phyloP scores from a whole-genome alignment of 2,888 invertebrate species.

The Cephus nigrinus region DNA sequence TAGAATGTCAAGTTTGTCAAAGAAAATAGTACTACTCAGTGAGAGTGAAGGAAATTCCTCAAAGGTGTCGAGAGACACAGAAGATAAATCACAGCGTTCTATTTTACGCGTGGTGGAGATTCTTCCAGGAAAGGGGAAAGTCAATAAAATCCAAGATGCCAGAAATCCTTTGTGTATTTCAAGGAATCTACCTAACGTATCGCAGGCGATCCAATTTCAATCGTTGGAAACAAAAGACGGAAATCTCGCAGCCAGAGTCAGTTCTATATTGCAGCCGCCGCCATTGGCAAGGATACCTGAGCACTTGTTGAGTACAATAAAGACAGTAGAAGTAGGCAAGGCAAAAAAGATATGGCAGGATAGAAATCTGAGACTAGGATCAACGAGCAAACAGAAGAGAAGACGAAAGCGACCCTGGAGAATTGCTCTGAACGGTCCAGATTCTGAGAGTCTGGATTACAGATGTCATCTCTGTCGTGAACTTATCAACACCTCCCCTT shows the following conservation, averaged over 20 bases:
- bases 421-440: conserved; percentile 49
- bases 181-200: background rate
- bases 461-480: conserved; percentile 57
- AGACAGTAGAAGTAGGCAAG: background rate
- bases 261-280: conserved; percentile 25
- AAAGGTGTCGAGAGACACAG: background rate
- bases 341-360: background rate
- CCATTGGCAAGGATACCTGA: conserved; percentile 38
- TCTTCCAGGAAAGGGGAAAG: background rate
- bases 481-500: conserved; percentile 51
- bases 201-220: background rate
- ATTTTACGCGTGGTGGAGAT: background rate
- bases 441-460: conserved; percentile 35
- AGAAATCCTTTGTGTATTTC: background rate
- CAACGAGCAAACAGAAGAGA: conserved; percentile 9
- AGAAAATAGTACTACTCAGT: background rate
- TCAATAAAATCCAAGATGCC: background rate
- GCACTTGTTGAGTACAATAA: conserved; percentile 14
- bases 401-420: conserved; percentile 32
- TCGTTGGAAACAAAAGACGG: background rate
- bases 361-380: background rate
- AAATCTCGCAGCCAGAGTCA: background rate
- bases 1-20: background rate
- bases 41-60: background rate
- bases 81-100: background rate